phyloP scores from a whole-genome alignment of 2,113 vertebrate species.

The Centropristis striata region DNA sequence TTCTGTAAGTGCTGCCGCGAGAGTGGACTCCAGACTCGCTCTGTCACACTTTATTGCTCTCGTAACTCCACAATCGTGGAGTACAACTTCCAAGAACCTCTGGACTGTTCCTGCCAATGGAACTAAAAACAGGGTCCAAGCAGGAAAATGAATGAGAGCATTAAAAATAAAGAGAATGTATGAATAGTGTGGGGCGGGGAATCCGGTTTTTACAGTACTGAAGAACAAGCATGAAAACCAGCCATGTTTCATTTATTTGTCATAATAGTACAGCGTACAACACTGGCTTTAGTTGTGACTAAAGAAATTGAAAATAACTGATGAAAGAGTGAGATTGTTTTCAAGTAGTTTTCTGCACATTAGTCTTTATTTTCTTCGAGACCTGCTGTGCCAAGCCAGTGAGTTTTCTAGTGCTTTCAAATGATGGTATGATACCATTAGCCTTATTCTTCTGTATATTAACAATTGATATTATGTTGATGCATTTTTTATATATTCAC shows the following conservation, averaged over 20 bases:
- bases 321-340: conserved; percentile 28
- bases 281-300: conserved; percentile 40
- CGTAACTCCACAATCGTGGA: conserved; percentile 93
- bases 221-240: conserved; percentile 54
- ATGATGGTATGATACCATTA: conserved; percentile 20
- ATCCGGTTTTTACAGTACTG: conserved; percentile 46
- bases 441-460: conserved; percentile 42
- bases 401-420: conserved; percentile 47
- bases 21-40: conserved; percentile 90
- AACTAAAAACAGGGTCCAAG: conserved; percentile 82
- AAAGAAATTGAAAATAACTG: conserved; percentile 32
- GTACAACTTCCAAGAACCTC: conserved; percentile 93
- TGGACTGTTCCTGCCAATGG: conserved; percentile 97
- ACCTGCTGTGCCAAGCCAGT: conserved; percentile 33
- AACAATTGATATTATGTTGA: conserved; percentile 38
- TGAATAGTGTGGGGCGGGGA: conserved; percentile 1
- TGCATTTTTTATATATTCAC: conserved; percentile 27
- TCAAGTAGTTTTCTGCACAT: conserved; percentile 51
- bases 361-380: conserved; percentile 42
- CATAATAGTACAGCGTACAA: conserved; percentile 29
- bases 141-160: conserved; percentile 5
- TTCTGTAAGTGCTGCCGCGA: conserved; percentile 99
- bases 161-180: conserved; percentile 14
- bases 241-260: conserved; percentile 58
- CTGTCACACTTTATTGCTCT: conserved; percentile 92